A percentile compares a stretch with the other conserved stretches of the same genome.
phyloP scores from a whole-genome alignment of 2,888 invertebrate genomes.

The Aradus depressus region DNA sequence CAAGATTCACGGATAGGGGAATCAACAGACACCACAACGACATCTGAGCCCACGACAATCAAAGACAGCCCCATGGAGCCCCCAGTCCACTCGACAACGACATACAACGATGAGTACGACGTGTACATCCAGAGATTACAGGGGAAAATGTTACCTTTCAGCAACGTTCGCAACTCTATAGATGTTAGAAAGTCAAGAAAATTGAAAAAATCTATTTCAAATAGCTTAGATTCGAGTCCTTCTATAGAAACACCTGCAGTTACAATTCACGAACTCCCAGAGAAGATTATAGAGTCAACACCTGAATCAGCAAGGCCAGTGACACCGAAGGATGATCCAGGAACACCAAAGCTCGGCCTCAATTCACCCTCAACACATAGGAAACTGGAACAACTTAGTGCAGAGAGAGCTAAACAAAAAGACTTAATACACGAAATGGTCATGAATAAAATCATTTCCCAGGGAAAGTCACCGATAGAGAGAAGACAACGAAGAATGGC shows the following conservation, averaged over 20 bases:
- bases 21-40: constrained; percentile 25
- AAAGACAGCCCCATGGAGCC: constrained; percentile 24
- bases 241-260: constrained; percentile 33
- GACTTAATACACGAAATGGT: constrained; percentile 72
- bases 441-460: constrained; percentile 61
- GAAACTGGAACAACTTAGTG: constrained; percentile 63
- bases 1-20: constrained; percentile 15
- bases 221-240: constrained; percentile 34
- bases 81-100: constrained; percentile 34
- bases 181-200: constrained; percentile 49
- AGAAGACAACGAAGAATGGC: constrained; percentile 30
- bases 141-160: constrained; percentile 56
- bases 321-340: constrained; percentile 37
- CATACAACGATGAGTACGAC: constrained; percentile 39
- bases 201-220: constrained; percentile 37
- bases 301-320: constrained; percentile 32
- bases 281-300: constrained; percentile 15
- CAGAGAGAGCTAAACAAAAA: constrained; percentile 71
- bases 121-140: constrained; percentile 55
- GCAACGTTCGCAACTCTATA: constrained; percentile 56
- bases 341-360: constrained; percentile 36
- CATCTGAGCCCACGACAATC: constrained; percentile 26
- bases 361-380: constrained; percentile 42
- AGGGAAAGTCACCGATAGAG: constrained; percentile 47
- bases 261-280: constrained; percentile 7